phyloP scores from a whole-genome alignment of 1,140 invertebrate genomes.

The Diplogasteroides magnus region DNA sequence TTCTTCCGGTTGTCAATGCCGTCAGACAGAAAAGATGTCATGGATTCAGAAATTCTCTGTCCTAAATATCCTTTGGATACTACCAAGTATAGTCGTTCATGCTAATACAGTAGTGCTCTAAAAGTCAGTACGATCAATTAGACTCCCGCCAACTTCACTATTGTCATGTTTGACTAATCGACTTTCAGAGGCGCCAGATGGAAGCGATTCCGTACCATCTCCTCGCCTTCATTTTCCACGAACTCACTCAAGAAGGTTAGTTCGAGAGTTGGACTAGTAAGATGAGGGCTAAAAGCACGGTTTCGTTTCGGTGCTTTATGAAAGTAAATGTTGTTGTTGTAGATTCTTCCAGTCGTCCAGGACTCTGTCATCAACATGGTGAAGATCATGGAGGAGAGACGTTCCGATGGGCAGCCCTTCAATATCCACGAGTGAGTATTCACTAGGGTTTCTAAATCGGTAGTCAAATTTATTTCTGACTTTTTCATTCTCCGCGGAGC shows the following conservation, averaged over 20 bases:
- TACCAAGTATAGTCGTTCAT: too few relatives aligned
- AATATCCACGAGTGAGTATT: constrained; percentile 9
- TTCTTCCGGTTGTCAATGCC: too few relatives aligned
- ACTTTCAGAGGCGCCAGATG: constrained; percentile 2
- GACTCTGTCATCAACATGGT: constrained; percentile 2
- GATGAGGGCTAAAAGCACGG: not conserved
- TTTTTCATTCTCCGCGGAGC: too few relatives aligned
- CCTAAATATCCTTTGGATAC: too few relatives aligned
- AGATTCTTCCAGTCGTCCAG: constrained; percentile 13
- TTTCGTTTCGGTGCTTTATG: too few relatives aligned
- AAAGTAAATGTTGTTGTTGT: too few relatives aligned
- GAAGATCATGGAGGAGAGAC: constrained; percentile 5
- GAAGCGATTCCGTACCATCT: constrained; percentile 7
- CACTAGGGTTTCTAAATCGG: not conserved
- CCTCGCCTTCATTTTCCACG: constrained; percentile 3
- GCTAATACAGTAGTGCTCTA: too few relatives aligned
- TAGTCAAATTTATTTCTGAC: not conserved
- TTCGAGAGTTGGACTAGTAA: not conserved
- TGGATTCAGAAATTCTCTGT: too few relatives aligned
- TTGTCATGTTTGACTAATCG: not conserved
- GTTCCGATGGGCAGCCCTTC: constrained; percentile 1
- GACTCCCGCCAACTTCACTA: not conserved
- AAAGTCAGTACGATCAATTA: too few relatives aligned
- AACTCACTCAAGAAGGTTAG: constrained; percentile 8
- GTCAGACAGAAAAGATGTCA: too few relatives aligned